Percentiles rank a stretch among this genome's conserved stretches.
These are phyloP conservation scores for Calliphora vomitoria DNA, from an alignment of 2,888 invertebrate species.

Conservation along the genomic window DNA sequence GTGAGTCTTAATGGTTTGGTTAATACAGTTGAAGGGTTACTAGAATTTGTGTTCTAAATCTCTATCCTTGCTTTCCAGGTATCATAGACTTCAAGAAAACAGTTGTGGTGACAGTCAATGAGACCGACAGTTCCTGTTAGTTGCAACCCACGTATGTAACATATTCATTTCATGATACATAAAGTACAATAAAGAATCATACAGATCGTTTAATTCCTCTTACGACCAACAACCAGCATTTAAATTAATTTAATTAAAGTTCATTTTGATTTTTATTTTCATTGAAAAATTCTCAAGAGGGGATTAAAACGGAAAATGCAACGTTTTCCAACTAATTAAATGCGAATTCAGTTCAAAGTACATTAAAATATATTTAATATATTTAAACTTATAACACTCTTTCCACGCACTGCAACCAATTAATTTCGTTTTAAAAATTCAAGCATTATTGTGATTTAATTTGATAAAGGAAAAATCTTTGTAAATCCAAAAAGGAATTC, in stretches of 20 bases:
- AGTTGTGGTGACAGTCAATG: too few relatives aligned
- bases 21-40: too few relatives aligned
- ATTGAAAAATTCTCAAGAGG: conserved; percentile 24
- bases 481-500: conserved; percentile 9
- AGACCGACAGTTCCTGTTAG: too few relatives aligned
- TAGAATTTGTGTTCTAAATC: too few relatives aligned
- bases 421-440: conserved; percentile 44
- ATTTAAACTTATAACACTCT: not conserved
- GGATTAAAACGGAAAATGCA: conserved; percentile 27
- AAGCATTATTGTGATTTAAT: conserved; percentile 5
- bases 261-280: conserved; percentile 4
- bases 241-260: conserved; percentile 50
- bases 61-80: too few relatives aligned
- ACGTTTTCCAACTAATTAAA: conserved; percentile 64
- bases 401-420: not conserved
- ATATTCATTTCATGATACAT: not conserved
- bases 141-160: not conserved
- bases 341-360: conserved; percentile 46
- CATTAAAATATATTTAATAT: conserved; percentile 9
- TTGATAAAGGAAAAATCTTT: not conserved
- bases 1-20: too few relatives aligned
- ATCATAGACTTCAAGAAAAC: too few relatives aligned
- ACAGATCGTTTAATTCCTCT: conserved; percentile 32
- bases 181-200: not conserved
- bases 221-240: conserved; percentile 16